These are phyloP conservation scores for Drosophila multiciliata DNA, from an alignment of 2,888 invertebrate genomes.

Conservation along the genomic window DNA sequence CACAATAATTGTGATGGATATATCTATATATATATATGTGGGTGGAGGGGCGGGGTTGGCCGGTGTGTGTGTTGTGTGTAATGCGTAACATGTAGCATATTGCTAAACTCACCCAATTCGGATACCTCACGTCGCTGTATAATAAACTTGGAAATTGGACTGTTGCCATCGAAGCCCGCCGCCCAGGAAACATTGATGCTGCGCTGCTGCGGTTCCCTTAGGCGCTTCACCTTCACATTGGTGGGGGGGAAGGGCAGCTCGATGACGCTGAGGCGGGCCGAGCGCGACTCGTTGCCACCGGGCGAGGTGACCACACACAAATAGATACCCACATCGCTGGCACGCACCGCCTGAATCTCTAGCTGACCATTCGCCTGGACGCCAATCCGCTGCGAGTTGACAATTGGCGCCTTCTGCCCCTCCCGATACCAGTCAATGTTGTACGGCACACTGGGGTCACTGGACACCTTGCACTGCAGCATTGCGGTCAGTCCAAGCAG, in stretches of 20 bases:
- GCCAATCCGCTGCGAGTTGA: constrained; percentile 89
- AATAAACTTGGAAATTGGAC: constrained; percentile 96
- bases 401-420: constrained; percentile 88
- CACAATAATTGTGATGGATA: constrained; percentile 9
- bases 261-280: constrained; percentile 93
- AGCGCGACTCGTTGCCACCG: constrained; percentile 96
- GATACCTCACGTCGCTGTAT: constrained; percentile 96
- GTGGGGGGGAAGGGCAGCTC: constrained; percentile 98
- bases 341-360: constrained; percentile 94
- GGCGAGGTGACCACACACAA: constrained; percentile 94
- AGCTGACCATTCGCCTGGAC: constrained; percentile 93
- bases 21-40: background rate
- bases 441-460: constrained; percentile 94
- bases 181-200: constrained; percentile 97
- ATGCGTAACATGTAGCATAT: background rate
- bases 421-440: constrained; percentile 96
- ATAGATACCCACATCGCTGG: constrained; percentile 97
- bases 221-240: constrained; percentile 91
- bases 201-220: constrained; percentile 89
- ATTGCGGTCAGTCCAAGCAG: constrained; percentile 96
- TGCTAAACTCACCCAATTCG: constrained; percentile 89
- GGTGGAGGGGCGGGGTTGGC: background rate
- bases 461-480: constrained; percentile 96
- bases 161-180: constrained; percentile 98
- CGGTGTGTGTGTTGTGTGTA: background rate